Conservation (phyloP, 2,888 invertebrate genomes). For the Thyatira batis region DNA sequence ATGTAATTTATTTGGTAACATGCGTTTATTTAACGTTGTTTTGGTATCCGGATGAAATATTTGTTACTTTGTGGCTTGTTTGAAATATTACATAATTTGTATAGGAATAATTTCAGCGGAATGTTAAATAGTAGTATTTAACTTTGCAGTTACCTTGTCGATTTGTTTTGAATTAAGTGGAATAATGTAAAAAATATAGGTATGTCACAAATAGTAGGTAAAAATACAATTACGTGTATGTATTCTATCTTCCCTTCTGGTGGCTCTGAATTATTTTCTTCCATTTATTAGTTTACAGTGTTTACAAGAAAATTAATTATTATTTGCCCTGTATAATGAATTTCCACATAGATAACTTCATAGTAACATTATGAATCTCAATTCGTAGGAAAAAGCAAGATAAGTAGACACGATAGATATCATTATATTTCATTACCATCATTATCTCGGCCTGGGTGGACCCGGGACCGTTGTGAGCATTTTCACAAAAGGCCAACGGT, state of each 20-base stretch:
- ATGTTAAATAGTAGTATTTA: not conserved
- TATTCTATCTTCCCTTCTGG: not conserved
- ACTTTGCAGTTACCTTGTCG: not conserved
- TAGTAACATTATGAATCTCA: too few relatives aligned
- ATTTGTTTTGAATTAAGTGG: too few relatives aligned
- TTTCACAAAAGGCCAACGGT: constrained; percentile 45
- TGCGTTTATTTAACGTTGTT: constrained; percentile 9
- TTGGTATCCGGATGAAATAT: not conserved
- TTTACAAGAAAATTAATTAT: too few relatives aligned
- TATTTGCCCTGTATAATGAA: not conserved
- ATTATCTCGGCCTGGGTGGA: constrained; percentile 46
- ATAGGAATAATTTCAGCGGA: not conserved
- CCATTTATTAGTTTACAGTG: too few relatives aligned
- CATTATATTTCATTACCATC: constrained; percentile 57
- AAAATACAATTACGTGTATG: not conserved
- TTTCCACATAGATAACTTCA: not conserved
- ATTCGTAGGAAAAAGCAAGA: constrained; percentile 16
- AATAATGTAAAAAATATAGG: too few relatives aligned
- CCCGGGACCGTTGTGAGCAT: constrained; percentile 25
- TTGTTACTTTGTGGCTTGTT: not conserved
- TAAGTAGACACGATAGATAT: constrained; percentile 38
- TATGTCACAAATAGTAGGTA: too few relatives aligned
- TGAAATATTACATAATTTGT: not conserved
- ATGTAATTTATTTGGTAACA: constrained; percentile 10
- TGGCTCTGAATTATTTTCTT: too few relatives aligned